Conservation (phyloP, 2,797 vertebrate genomes). For the Cirrhinus mrigala region DNA sequence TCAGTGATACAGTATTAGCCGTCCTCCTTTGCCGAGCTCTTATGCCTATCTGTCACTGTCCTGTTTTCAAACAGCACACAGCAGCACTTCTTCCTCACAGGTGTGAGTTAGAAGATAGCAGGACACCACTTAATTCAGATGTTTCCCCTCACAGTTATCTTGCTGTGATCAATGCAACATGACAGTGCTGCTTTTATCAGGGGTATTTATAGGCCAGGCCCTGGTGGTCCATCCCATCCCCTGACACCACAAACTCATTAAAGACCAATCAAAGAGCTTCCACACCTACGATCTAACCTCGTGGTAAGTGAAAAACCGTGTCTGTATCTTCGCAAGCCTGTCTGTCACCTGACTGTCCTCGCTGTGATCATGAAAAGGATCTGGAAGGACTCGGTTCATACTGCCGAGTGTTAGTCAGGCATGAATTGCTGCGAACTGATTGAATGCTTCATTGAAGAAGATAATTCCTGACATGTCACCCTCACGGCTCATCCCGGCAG, state of each 20-base stretch:
- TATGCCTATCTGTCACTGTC: conserved; percentile 41
- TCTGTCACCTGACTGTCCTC: conserved; percentile 59
- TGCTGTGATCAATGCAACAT: conserved; percentile 78
- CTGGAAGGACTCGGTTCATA: conserved; percentile 26
- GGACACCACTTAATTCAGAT: conserved; percentile 48
- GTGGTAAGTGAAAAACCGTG: conserved; percentile 75
- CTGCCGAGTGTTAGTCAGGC: conserved; percentile 47
- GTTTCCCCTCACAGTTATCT: conserved; percentile 61
- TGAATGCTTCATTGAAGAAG: conserved; percentile 49
- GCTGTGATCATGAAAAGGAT: conserved; percentile 47
- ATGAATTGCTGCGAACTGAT: conserved; percentile 44
- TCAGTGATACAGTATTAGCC: conserved; percentile 27
- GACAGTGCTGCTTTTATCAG: conserved; percentile 77
- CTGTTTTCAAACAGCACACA: conserved; percentile 21
- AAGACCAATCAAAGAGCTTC: conserved; percentile 69
- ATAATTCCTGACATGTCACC: conserved; percentile 40
- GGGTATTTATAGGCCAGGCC: conserved; percentile 76
- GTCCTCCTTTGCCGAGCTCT: conserved; percentile 21
- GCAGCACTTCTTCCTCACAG: conserved; percentile 27
- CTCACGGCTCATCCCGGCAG: conserved; percentile 34
- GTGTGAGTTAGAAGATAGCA: conserved; percentile 39
- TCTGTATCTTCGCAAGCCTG: conserved; percentile 46
- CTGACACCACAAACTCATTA: conserved; percentile 69
- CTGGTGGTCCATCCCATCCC: conserved; percentile 62
- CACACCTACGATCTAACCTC: conserved; percentile 51